phyloP scores from a whole-genome alignment of 92 coral and sea anemone species.

The Bergia sp. region DNA sequence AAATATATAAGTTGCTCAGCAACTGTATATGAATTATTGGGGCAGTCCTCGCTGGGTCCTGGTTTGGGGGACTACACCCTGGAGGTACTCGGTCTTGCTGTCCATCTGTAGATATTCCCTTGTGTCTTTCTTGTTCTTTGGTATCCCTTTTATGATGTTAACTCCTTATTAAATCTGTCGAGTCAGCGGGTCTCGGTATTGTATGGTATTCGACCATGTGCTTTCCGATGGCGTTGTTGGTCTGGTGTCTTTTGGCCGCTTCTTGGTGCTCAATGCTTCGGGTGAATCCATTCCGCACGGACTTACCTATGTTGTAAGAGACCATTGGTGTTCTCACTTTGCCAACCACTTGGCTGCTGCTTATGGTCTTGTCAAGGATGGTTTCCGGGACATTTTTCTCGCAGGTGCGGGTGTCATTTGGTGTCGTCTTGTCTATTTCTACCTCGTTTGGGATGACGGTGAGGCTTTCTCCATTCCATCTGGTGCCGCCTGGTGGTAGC shows the following conservation, averaged over 20 bases:
- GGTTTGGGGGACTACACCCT: slow-evolving; percentile 1
- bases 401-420: not conserved
- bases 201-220: not conserved
- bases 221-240: not conserved
- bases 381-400: not conserved
- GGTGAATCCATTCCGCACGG: not conserved
- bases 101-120: not conserved
- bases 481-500: too few relatives aligned
- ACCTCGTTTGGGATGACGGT: too few relatives aligned
- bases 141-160: not conserved
- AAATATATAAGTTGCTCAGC: not conserved
- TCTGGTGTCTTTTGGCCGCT: not conserved
- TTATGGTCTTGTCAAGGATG: not conserved
- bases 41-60: not conserved
- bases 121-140: not conserved
- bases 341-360: slow-evolving; percentile 2
- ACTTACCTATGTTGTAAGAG: not conserved
- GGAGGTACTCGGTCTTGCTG: not conserved
- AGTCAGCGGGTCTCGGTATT: not conserved
- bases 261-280: not conserved
- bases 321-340: slow-evolving; percentile 1
- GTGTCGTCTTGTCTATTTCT: too few relatives aligned
- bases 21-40: not conserved
- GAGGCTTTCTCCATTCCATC: too few relatives aligned
- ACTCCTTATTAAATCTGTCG: not conserved